phyloP scores from a whole-genome alignment of 1,140 invertebrate species.

The Dreissena polymorpha region DNA sequence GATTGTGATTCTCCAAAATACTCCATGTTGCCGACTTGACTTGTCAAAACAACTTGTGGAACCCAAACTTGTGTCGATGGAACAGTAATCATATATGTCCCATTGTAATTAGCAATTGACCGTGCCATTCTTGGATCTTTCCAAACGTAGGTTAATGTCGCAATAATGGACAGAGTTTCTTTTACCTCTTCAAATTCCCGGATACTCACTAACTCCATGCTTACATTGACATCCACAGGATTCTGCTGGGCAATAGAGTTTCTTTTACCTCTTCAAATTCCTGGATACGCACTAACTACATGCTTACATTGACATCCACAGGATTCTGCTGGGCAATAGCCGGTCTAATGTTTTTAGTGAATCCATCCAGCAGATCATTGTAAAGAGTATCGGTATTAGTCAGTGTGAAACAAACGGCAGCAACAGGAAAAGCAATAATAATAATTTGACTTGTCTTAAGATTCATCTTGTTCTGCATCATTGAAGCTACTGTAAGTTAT shows the following conservation, averaged over 20 bases:
- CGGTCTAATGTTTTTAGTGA: background rate
- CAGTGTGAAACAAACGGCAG: background rate
- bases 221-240: conserved; percentile 12
- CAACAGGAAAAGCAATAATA: too few species aligned
- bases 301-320: too few species aligned
- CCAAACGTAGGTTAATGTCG: conserved; percentile 2
- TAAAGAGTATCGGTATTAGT: background rate
- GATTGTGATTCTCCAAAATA: background rate
- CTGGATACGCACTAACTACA: too few species aligned
- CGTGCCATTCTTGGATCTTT: conserved; percentile 1
- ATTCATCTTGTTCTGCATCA: too few species aligned
- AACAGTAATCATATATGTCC: background rate
- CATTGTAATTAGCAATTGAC: conserved; percentile 4
- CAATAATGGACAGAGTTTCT: background rate
- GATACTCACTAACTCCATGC: conserved; percentile 1
- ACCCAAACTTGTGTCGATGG: conserved; percentile 10
- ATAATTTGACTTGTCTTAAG: too few species aligned
- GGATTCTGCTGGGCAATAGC: background rate
- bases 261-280: too few species aligned
- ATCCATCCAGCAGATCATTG: background rate
- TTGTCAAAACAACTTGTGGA: conserved; percentile 4
- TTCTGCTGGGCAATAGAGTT: too few species aligned
- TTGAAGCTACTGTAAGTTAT: too few species aligned
- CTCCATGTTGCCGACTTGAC: background rate
- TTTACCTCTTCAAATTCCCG: conserved; percentile 38